Evolutionary conservation across 2,797 vertebrate species (phyloP).

Genomic region (Notamacropus eugenii): DNA sequence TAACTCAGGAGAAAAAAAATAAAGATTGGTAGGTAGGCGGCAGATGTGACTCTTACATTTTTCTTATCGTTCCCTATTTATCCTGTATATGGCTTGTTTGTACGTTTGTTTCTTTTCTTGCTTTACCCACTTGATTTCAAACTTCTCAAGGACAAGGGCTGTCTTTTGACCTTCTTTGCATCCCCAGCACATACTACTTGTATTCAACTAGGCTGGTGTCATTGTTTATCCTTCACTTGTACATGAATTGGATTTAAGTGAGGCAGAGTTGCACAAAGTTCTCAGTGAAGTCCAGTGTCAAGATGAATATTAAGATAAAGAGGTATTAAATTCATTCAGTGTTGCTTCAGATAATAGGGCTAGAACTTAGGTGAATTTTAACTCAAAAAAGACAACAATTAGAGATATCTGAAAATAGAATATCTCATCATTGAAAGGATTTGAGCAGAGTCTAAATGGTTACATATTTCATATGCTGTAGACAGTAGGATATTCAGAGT

Average conservation of each 20-base stretch:
- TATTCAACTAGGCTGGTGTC: neutral
- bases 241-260: neutral
- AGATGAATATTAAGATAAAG: neutral
- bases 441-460: neutral
- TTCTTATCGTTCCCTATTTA: neutral
- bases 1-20: neutral
- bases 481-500: neutral
- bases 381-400: neutral
- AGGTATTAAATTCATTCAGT: neutral
- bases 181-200: neutral
- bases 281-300: neutral
- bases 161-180: neutral
- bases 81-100: neutral
- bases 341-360: neutral
- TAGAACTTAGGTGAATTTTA: neutral
- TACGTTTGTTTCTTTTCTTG: neutral
- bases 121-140: neutral
- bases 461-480: neutral
- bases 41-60: constrained; percentile 62
- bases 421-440: neutral
- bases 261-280: neutral
- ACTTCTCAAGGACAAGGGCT: neutral
- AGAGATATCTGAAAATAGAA: neutral
- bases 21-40: constrained; percentile 20
- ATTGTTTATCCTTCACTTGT: neutral